Percentiles rank a stretch among this genome's conserved stretches.
Evolutionary conservation across 2,113 vertebrate species (phyloP).

Genomic region (Todiramphus chloris): DNA sequence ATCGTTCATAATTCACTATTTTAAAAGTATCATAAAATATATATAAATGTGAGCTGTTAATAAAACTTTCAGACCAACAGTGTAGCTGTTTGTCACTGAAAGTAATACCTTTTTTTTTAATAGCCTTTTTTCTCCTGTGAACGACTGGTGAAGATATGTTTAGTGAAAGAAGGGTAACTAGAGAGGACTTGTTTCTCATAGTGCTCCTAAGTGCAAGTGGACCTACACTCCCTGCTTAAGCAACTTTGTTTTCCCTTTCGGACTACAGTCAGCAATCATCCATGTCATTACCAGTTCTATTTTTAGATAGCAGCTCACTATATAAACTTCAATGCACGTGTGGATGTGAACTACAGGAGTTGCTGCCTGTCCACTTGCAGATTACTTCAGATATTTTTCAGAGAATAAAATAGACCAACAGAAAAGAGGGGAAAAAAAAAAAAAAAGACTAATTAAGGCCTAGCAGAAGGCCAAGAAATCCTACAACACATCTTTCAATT

Average conservation of each 20-base stretch:
- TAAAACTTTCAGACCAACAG: slow-evolving; percentile 74
- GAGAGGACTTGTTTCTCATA: background rate
- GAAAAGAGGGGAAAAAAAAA: background rate
- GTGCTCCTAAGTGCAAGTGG: background rate
- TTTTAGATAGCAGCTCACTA: slow-evolving; percentile 11
- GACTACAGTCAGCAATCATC: slow-evolving; percentile 42
- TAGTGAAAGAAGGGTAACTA: slow-evolving; percentile 51
- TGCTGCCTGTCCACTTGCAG: background rate
- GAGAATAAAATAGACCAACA: background rate
- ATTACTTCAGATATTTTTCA: background rate
- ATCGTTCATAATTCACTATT: slow-evolving; percentile 76
- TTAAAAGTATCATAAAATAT: slow-evolving; percentile 79
- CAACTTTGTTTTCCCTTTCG: slow-evolving; percentile 31
- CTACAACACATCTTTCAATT: background rate
- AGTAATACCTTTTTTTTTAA: slow-evolving; percentile 3
- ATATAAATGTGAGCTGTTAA: slow-evolving; percentile 73
- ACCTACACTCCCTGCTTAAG: background rate
- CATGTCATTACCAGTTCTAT: background rate
- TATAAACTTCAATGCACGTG: background rate
- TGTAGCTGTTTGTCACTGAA: background rate
- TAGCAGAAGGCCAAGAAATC: background rate
- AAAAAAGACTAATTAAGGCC: background rate
- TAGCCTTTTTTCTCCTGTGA: background rate
- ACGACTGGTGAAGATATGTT: background rate
- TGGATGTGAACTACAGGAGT: background rate